Evolutionary conservation across 2,888 invertebrate species (phyloP).

Genomic region (Acleris holmiana): DNA sequence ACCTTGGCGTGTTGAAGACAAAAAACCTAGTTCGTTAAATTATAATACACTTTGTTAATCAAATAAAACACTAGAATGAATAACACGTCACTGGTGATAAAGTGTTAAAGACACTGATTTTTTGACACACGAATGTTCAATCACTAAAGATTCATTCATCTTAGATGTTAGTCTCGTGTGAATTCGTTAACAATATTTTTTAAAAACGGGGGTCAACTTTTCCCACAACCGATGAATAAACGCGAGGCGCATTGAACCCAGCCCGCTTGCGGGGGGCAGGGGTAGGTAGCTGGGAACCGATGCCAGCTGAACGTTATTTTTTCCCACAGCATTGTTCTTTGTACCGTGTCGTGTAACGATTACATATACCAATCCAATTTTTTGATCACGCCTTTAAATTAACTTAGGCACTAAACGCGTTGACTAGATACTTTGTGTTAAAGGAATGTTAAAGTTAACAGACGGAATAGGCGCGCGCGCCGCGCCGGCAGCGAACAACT

Average conservation of each 20-base stretch:
- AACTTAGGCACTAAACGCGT: constrained; percentile 58
- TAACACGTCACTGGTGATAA: neutral
- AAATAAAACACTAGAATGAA: constrained; percentile 19
- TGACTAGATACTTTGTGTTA: constrained; percentile 59
- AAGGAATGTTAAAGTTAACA: constrained; percentile 60
- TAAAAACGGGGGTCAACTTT: constrained; percentile 83
- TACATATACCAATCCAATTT: constrained; percentile 59
- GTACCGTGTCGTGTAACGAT: constrained; percentile 76
- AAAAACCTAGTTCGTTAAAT: constrained; percentile 47
- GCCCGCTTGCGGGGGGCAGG: constrained; percentile 79
- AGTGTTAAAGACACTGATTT: neutral
- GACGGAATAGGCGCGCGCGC: constrained; percentile 70
- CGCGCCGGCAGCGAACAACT: constrained; percentile 74
- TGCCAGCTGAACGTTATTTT: constrained; percentile 85
- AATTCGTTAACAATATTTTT: constrained; percentile 82
- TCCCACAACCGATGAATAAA: constrained; percentile 85
- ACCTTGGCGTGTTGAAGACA: constrained; percentile 67
- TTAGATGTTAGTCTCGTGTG: constrained; percentile 78
- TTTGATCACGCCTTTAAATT: constrained; percentile 52
- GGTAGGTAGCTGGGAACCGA: constrained; percentile 83
- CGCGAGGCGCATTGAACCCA: constrained; percentile 83
- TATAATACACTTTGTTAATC: constrained; percentile 41
- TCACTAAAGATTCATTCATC: constrained; percentile 47
- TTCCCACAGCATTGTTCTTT: constrained; percentile 85
- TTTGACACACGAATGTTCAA: constrained; percentile 11